Conservation (phyloP, 2,113 vertebrate genomes). For the Noctilio leporinus region DNA sequence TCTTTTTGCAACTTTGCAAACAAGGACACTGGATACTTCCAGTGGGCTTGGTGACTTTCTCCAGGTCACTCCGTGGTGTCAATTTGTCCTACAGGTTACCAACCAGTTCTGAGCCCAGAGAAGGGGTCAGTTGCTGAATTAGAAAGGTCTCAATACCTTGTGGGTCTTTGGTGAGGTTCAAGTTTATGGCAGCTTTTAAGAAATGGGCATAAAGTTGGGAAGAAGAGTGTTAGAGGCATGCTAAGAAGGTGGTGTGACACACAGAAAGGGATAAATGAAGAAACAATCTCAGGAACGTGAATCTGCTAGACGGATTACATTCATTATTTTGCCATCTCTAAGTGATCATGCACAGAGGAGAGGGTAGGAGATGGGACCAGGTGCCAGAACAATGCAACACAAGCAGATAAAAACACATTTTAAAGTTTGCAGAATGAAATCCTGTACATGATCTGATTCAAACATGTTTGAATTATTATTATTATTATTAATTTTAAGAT, state of each 20-base stretch:
- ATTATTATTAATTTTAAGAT: background rate
- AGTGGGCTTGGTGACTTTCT: background rate
- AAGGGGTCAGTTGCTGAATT: background rate
- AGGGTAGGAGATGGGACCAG: background rate
- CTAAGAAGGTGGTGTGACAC: background rate
- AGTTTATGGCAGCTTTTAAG: background rate
- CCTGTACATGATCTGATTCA: background rate
- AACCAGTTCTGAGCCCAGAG: background rate
- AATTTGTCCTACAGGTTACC: background rate
- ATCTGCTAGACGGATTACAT: background rate
- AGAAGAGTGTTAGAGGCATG: background rate
- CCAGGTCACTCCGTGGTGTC: background rate
- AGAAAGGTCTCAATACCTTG: background rate
- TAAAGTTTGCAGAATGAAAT: background rate
- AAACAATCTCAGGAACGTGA: background rate
- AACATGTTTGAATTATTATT: background rate
- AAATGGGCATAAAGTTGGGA: background rate
- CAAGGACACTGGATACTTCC: background rate
- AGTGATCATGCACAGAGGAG: background rate
- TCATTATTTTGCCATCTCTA: background rate
- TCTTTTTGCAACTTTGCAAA: background rate
- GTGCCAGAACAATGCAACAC: background rate
- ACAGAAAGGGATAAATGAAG: background rate
- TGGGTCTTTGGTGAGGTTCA: background rate
- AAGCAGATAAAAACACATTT: background rate